Evolutionary conservation across 2,888 invertebrate genomes (phyloP), one percentile per base, ranked within the genome.

Genomic region (Atrina japonica): DNA sequence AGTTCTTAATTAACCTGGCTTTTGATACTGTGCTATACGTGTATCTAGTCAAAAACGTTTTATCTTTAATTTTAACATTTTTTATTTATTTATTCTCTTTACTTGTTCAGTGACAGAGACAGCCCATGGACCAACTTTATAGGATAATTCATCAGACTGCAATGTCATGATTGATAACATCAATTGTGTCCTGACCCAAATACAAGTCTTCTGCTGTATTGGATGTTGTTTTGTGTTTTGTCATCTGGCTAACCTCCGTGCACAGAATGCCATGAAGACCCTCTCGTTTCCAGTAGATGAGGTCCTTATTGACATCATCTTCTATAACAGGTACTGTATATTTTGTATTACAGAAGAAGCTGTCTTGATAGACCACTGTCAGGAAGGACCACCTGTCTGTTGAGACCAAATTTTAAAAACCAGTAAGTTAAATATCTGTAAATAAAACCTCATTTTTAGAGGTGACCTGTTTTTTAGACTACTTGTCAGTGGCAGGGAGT

Each of bases 41-140:
- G 5, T 35, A 11, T 14, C 23, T 11, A 50, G 5, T 5, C 11
- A n/a, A 50, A 5, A 21, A 16, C 27, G n/a, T n/a, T n/a, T n/a
- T n/a, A n/a, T n/a, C n/a, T n/a, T n/a, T n/a, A n/a, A n/a, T n/a
- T n/a, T n/a, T n/a, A n/a, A n/a, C n/a, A n/a, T n/a, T n/a, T n/a
- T 16, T 50, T 23, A 50, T 50, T 50, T 50, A 23, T 23, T 50
- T 2, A 21, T 25, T n/a, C 5, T 50, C 21, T 50, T 40, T 41
- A 23, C 59, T 67, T 58, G 53, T n/a, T n/a, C n/a, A 72, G 58
- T 40, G 66, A 66, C 40, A 60, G 58, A 56, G 55, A 52, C 16
- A 70, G 73, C 7, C 69, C 71, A 49, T 76, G 71, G 76, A 29
- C 23, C 2, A 73, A 73, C 50, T 60, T 65, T 43, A 60, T 76